Conservation (phyloP, 2,797 vertebrate genomes). For the Sebastes reedi region DNA sequence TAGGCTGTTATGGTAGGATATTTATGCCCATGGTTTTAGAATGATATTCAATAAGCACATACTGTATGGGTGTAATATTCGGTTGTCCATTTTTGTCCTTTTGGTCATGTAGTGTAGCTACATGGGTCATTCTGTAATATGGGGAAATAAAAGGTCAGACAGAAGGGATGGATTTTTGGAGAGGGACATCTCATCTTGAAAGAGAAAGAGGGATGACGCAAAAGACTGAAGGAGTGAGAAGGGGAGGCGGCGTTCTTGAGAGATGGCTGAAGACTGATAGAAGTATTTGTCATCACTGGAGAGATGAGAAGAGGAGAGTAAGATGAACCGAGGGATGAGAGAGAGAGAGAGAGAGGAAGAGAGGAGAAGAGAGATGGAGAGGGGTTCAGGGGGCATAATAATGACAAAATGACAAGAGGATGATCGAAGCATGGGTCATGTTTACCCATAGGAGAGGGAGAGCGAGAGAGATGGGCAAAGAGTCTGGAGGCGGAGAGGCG, state of each 20-base stretch:
- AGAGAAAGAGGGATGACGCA: slow-evolving; percentile 37
- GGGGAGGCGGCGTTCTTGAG: slow-evolving; percentile 36
- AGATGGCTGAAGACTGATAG: slow-evolving; percentile 58
- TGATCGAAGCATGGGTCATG: slow-evolving; percentile 76
- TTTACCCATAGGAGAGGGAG: slow-evolving; percentile 71
- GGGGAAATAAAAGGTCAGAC: slow-evolving; percentile 8
- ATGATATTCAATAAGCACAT: not conserved
- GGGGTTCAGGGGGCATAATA: slow-evolving; percentile 65
- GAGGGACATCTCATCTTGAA: slow-evolving; percentile 33
- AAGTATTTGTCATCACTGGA: slow-evolving; percentile 58
- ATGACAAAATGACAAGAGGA: slow-evolving; percentile 77
- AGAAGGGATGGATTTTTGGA: slow-evolving; percentile 10
- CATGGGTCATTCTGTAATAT: not conserved
- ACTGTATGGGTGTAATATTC: not conserved
- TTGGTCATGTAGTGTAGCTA: not conserved
- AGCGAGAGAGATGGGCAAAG: slow-evolving; percentile 47
- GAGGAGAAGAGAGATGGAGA: slow-evolving; percentile 42
- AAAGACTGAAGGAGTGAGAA: slow-evolving; percentile 39
- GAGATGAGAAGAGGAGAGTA: slow-evolving; percentile 39
- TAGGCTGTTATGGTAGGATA: not conserved
- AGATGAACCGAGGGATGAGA: slow-evolving; percentile 38
- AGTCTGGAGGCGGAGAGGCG: slow-evolving; percentile 47
- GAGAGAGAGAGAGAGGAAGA: slow-evolving; percentile 21
- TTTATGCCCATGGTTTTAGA: not conserved
- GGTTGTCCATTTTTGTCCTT: not conserved